Percentiles rank a stretch among this genome's conserved stretches.
Evolutionary conservation across 2,797 vertebrate species (phyloP).

Genomic region (Limnodromus scolopaceus): DNA sequence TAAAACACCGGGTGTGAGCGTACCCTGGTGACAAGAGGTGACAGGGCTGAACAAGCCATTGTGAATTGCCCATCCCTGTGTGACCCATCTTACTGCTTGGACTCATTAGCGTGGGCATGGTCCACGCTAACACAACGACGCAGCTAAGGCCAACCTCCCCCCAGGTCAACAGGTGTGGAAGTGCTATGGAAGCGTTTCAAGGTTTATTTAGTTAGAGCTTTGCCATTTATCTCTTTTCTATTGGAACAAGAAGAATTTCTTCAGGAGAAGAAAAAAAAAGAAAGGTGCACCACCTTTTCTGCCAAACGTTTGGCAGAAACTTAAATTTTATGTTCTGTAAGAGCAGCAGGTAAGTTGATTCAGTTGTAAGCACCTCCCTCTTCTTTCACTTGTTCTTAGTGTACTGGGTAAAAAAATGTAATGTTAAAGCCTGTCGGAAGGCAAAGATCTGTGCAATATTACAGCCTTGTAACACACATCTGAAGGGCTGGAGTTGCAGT

Average conservation of each 20-base stretch:
- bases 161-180: background rate
- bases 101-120: rapidly evolving
- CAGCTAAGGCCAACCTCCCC: background rate
- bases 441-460: background rate
- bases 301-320: background rate
- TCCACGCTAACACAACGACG: background rate
- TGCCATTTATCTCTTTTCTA: background rate
- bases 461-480: conserved; percentile 27
- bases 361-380: background rate
- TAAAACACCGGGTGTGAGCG: background rate
- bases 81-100: rapidly evolving
- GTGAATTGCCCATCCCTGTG: background rate
- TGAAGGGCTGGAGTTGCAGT: conserved; percentile 22
- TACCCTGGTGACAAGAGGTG: background rate
- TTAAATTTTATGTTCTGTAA: background rate
- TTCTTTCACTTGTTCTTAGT: background rate
- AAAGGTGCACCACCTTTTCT: background rate
- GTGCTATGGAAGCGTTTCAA: background rate
- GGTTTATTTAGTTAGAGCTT: background rate
- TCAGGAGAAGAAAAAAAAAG: too few species aligned
- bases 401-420: background rate
- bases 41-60: background rate
- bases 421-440: background rate
- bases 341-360: background rate
- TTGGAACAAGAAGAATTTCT: background rate